phyloP scores from a whole-genome alignment of 92 coral and sea anemone species.

The Paramuricea clavata region DNA sequence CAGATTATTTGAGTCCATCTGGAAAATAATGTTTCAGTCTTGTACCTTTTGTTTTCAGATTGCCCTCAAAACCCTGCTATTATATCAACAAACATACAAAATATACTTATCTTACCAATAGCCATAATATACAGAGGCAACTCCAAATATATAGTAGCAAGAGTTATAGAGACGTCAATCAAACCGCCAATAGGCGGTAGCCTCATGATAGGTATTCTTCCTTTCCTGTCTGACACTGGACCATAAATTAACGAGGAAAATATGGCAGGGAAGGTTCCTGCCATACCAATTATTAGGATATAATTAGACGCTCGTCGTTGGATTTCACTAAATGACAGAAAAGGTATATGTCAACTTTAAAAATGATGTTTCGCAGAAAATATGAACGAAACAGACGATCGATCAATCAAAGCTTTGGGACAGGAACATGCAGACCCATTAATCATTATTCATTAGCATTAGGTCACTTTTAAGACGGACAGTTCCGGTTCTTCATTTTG shows the following conservation, averaged over 20 bases:
- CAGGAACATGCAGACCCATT: too few species aligned
- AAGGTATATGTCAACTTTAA: background rate
- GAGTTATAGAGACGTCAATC: constrained; percentile 66
- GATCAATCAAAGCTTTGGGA: too few species aligned
- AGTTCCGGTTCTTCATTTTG: too few species aligned
- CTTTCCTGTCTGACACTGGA: constrained; percentile 88
- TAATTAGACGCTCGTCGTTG: constrained; percentile 79
- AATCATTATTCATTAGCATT: too few species aligned
- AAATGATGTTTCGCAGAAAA: background rate
- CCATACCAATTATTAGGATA: constrained; percentile 76
- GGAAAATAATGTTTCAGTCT: too few species aligned
- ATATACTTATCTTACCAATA: constrained; percentile 91
- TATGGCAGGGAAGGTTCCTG: constrained; percentile 84
- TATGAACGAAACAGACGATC: background rate
- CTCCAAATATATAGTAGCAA: constrained; percentile 73
- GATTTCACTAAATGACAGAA: constrained; percentile 47
- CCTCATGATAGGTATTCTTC: constrained; percentile 83
- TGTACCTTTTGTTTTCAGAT: constrained; percentile 6
- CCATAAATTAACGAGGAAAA: constrained; percentile 82
- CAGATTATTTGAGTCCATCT: too few species aligned
- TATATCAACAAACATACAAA: too few species aligned
- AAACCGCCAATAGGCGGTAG: constrained; percentile 74
- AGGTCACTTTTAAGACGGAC: too few species aligned
- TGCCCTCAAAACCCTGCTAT: too few species aligned
- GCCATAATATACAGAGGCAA: constrained; percentile 80